A percentile compares a stretch with the other conserved stretches of the same genome.
These are phyloP conservation scores for Hirtodrosophila duncani DNA, from an alignment of 2,888 invertebrate genomes.

Conservation along the genomic window DNA sequence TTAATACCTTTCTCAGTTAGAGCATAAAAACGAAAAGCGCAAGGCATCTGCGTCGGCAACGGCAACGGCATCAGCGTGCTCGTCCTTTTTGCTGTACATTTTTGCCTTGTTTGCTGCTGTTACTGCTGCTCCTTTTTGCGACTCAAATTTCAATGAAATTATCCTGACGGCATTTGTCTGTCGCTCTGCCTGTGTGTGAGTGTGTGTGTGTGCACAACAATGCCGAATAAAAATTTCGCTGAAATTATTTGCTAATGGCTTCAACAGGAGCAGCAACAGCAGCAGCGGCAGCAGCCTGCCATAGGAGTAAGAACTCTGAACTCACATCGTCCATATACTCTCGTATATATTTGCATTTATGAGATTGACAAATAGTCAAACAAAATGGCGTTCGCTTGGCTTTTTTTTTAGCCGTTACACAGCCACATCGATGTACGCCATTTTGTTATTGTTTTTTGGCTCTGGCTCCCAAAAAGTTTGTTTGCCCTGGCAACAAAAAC, in stretches of 20 bases:
- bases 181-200: slow-evolving; percentile 5
- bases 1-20: not conserved
- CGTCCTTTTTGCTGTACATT: slow-evolving; percentile 56
- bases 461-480: slow-evolving; percentile 20
- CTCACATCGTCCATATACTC: not conserved
- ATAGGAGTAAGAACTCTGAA: no score
- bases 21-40: slow-evolving; percentile 57
- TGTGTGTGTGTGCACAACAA: slow-evolving; percentile 45
- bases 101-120: slow-evolving; percentile 42
- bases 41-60: slow-evolving; percentile 67
- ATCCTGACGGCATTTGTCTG: slow-evolving; percentile 67
- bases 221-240: slow-evolving; percentile 64
- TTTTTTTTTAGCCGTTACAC: slow-evolving; percentile 22
- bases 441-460: slow-evolving; percentile 36
- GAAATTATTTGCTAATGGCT: slow-evolving; percentile 70
- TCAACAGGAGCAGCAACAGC: slow-evolving; percentile 33
- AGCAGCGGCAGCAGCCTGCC: slow-evolving; percentile 8
- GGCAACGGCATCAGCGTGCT: no score
- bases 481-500: slow-evolving; percentile 34
- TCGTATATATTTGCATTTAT: slow-evolving; percentile 63
- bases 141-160: slow-evolving; percentile 76
- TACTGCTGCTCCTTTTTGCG: slow-evolving; percentile 55
- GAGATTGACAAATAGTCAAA: slow-evolving; percentile 65
- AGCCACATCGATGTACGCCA: slow-evolving; percentile 56
- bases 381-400: slow-evolving; percentile 53